These are phyloP conservation scores for Diorhabda carinulata DNA, from an alignment of 1,140 invertebrate genomes.

Conservation along the genomic window DNA sequence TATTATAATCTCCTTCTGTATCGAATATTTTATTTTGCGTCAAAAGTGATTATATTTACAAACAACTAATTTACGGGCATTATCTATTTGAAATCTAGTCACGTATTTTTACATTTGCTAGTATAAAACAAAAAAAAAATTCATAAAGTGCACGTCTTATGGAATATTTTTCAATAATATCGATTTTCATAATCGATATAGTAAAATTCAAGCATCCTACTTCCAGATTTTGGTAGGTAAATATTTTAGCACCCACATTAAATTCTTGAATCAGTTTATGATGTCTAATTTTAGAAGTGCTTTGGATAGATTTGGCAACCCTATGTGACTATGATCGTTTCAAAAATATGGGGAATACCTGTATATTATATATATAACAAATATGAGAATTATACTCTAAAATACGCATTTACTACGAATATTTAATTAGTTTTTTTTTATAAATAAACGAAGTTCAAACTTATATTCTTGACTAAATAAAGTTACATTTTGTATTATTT, in stretches of 20 bases:
- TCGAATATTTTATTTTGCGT: too few species aligned
- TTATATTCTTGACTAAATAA: too few species aligned
- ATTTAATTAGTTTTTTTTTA: too few species aligned
- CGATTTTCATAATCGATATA: neutral
- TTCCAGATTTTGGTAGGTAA: slow-evolving; percentile 5
- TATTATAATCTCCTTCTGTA: neutral
- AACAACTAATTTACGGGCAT: neutral
- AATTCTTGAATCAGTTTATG: neutral
- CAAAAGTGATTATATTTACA: neutral
- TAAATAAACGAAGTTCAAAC: too few species aligned
- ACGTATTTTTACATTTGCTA: neutral
- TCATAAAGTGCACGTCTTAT: neutral
- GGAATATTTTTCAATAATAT: neutral
- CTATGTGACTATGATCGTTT: neutral
- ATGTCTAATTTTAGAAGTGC: neutral
- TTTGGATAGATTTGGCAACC: neutral
- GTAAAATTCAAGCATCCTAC: neutral
- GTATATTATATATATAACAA: too few species aligned
- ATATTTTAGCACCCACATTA: slow-evolving; percentile 15
- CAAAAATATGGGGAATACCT: neutral
- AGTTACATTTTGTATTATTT: too few species aligned
- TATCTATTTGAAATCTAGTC: neutral
- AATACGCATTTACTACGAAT: too few species aligned
- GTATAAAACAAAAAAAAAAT: neutral
- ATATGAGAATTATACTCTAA: too few species aligned